These are phyloP conservation scores for Chrysotoxum bicinctum DNA, from an alignment of 2,888 invertebrate genomes.

Conservation along the genomic window DNA sequence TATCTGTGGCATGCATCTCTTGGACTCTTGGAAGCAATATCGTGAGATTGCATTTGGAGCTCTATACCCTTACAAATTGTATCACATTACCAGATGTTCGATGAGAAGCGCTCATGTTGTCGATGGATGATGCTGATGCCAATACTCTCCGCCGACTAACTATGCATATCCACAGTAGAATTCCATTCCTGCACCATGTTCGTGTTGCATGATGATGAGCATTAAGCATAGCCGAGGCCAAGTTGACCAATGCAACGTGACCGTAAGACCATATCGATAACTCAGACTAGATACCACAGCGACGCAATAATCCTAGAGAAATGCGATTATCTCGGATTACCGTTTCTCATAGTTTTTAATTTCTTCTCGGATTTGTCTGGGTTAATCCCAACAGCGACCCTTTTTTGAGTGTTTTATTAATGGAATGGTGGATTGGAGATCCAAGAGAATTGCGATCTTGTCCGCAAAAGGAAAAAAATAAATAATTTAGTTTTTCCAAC, in stretches of 20 bases:
- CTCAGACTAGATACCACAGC: slow-evolving; percentile 35
- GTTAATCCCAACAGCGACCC: neutral
- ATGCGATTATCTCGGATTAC: slow-evolving; percentile 71
- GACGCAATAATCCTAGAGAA: slow-evolving; percentile 56
- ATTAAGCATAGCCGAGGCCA: neutral
- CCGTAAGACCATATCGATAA: slow-evolving; percentile 56
- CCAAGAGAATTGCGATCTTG: neutral
- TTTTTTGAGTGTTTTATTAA: neutral
- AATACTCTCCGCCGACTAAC: slow-evolving; percentile 22
- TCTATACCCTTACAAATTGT: slow-evolving; percentile 44
- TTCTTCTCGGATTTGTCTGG: slow-evolving; percentile 26
- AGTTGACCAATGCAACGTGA: slow-evolving; percentile 65
- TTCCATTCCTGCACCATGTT: slow-evolving; percentile 5
- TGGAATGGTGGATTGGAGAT: neutral
- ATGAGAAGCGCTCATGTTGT: slow-evolving; percentile 44
- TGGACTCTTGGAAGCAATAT: slow-evolving; percentile 42
- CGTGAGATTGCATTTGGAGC: slow-evolving; percentile 60
- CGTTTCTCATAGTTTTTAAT: slow-evolving; percentile 66
- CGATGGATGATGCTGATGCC: slow-evolving; percentile 31
- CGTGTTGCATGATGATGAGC: slow-evolving; percentile 35
- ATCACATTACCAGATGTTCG: slow-evolving; percentile 66
- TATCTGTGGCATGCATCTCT: slow-evolving; percentile 50
- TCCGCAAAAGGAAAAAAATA: too few species aligned
- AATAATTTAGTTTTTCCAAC: too few species aligned
- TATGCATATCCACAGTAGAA: neutral